Percentiles rank a stretch among this genome's conserved stretches.
Conservation (phyloP, 1,140 invertebrate species). For the Calycopis cecrops region DNA sequence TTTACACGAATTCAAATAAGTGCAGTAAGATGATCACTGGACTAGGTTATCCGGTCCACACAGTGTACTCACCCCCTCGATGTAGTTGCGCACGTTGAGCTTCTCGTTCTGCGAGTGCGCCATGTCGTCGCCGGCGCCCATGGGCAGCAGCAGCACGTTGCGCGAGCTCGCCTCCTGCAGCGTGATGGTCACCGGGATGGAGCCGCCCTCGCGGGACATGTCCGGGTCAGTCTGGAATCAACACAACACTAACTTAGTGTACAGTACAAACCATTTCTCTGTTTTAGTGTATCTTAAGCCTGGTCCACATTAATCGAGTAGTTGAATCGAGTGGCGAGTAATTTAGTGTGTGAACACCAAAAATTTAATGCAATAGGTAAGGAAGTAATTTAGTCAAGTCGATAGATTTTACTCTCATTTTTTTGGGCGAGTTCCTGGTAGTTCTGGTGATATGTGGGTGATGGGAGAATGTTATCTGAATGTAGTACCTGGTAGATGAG, state of each 20-base stretch:
- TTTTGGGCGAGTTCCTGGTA: slow-evolving; percentile 87
- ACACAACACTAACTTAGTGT: slow-evolving; percentile 11
- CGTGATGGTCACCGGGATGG: slow-evolving; percentile 96
- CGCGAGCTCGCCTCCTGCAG: slow-evolving; percentile 92
- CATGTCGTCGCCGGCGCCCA: slow-evolving; percentile 95
- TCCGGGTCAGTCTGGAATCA: slow-evolving; percentile 84
- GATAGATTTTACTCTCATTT: too few relatives aligned
- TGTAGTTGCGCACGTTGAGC: slow-evolving; percentile 93
- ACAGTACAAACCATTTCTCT: too few relatives aligned
- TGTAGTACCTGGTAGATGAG: slow-evolving; percentile 87
- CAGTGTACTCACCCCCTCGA: slow-evolving; percentile 87
- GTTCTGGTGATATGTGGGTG: slow-evolving; percentile 73
- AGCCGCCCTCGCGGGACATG: slow-evolving; percentile 95
- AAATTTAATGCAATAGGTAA: too few relatives aligned
- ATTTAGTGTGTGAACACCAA: too few relatives aligned
- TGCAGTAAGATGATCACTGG: too few relatives aligned
- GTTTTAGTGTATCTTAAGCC: too few relatives aligned
- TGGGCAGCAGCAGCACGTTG: slow-evolving; percentile 94
- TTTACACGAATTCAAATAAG: too few relatives aligned
- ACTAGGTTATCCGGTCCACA: too few relatives aligned
- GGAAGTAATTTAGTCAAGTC: too few relatives aligned
- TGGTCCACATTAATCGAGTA: too few relatives aligned
- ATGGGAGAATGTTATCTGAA: too few relatives aligned
- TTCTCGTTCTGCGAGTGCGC: slow-evolving; percentile 99
- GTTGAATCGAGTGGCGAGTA: too few relatives aligned